Evolutionary conservation across 2,113 vertebrate species (phyloP).

Genomic region (Crotalus helleri): DNA sequence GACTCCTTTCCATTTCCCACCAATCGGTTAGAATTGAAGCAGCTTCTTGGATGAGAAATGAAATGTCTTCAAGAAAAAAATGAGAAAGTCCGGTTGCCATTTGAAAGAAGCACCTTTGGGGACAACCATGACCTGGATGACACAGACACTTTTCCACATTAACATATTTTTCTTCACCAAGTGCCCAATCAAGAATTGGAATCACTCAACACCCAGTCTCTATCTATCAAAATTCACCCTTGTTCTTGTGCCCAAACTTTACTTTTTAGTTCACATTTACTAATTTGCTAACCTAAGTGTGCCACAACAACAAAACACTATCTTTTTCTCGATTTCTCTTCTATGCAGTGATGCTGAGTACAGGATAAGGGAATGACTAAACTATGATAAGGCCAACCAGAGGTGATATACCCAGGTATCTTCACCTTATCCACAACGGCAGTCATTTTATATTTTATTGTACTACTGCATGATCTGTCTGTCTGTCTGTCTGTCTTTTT

Average conservation of each 20-base stretch:
- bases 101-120: neutral
- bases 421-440: neutral
- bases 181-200: neutral
- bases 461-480: neutral
- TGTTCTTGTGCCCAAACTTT: neutral
- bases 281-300: neutral
- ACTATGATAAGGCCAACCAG: neutral
- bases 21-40: neutral
- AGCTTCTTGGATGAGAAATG: neutral
- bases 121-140: neutral
- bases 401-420: neutral
- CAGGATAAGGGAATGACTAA: neutral
- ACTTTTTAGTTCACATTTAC: neutral
- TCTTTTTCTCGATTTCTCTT: neutral
- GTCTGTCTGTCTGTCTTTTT: neutral
- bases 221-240: neutral
- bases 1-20: neutral
- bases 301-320: neutral
- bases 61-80: no score
- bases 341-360: neutral
- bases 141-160: neutral
- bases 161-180: neutral
- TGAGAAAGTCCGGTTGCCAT: no score
- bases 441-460: neutral
- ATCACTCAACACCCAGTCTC: neutral